Evolutionary conservation across 2,113 vertebrate species (phyloP).

Genomic region (Promerops cafer): DNA sequence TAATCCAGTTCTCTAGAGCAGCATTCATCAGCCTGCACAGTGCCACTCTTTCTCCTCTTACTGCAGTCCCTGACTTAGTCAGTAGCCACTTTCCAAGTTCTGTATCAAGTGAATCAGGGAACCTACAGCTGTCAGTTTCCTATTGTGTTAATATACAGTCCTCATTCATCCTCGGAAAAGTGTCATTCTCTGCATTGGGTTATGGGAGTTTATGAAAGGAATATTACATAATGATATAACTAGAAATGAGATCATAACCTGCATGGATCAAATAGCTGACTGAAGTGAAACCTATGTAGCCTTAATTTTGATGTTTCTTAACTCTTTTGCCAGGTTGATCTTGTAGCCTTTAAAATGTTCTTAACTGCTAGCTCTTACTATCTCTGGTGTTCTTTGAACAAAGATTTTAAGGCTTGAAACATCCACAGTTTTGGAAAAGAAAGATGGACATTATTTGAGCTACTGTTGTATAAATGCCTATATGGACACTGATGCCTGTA

Average conservation of each 20-base stretch:
- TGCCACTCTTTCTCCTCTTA: neutral
- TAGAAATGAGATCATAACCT: neutral
- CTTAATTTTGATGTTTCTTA: neutral
- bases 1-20: neutral
- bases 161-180: neutral
- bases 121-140: neutral
- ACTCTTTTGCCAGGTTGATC: neutral
- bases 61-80: neutral
- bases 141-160: neutral
- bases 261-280: neutral
- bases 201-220: neutral
- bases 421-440: neutral
- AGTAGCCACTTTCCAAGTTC: neutral
- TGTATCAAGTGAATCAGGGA: neutral
- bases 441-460: neutral
- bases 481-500: neutral
- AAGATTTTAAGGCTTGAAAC: neutral
- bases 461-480: neutral
- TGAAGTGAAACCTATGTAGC: neutral
- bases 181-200: neutral
- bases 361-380: neutral
- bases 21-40: neutral
- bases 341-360: neutral
- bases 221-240: neutral
- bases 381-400: neutral